Conservation (phyloP, 2,113 vertebrate genomes). For the Alouatta palliata region DNA sequence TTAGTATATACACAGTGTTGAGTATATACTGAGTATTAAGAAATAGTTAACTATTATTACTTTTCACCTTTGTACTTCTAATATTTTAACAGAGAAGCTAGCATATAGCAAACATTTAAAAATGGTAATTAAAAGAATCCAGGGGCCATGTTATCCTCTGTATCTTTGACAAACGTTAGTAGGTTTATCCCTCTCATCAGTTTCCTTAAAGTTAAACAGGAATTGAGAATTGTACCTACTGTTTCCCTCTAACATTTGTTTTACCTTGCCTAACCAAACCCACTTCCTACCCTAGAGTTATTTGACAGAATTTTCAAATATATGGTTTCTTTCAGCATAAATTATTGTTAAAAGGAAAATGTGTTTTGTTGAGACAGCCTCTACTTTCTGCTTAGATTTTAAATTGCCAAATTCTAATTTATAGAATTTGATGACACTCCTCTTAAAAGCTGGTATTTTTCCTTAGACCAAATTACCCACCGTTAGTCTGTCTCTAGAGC, state of each 20-base stretch:
- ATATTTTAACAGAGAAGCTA: not conserved
- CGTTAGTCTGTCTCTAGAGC: not conserved
- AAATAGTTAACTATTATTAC: not conserved
- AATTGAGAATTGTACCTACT: not conserved
- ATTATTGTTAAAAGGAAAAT: not conserved
- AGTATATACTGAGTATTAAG: not conserved
- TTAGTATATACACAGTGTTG: too few relatives aligned
- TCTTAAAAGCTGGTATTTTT: not conserved
- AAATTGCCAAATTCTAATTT: not conserved
- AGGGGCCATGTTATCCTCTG: not conserved
- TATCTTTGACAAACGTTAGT: not conserved
- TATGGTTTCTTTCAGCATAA: not conserved
- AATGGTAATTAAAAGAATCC: not conserved
- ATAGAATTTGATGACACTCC: not conserved
- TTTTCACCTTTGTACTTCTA: conserved; percentile 12
- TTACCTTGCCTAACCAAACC: not conserved
- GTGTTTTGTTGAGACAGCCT: not conserved
- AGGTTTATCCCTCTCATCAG: not conserved
- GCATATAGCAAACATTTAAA: not conserved
- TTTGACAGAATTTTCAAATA: conserved; percentile 46
- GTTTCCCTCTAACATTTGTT: not conserved
- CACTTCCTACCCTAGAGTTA: not conserved
- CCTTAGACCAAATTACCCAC: not conserved
- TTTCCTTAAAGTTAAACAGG: not conserved
- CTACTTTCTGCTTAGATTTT: conserved; percentile 30